phyloP scores from a whole-genome alignment of 2,113 vertebrate species.

The Euleptes europaea region DNA sequence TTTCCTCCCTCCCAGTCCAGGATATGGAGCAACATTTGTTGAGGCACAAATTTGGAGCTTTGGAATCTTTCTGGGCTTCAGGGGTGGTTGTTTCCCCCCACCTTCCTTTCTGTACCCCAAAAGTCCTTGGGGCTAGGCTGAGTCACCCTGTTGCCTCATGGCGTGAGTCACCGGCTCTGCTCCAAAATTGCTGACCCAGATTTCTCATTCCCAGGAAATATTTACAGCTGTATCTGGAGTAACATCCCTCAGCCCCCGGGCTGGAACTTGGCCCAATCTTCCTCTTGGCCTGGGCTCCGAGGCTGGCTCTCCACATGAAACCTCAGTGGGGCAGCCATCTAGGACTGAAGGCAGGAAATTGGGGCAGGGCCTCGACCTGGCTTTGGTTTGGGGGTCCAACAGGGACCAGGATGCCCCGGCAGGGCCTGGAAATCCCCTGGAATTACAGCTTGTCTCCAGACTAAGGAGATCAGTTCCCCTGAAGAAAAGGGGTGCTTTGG shows the following conservation, averaged over 20 bases:
- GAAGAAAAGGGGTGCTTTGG: no score
- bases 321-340: neutral
- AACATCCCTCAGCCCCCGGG: slow-evolving; percentile 24
- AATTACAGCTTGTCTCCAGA: no score
- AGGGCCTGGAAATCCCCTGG: no score
- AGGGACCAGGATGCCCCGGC: neutral
- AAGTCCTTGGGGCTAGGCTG: neutral
- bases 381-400: neutral
- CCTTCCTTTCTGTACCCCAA: neutral
- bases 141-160: slow-evolving; percentile 23
- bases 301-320: neutral
- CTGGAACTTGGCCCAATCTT: slow-evolving; percentile 18
- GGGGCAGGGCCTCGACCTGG: neutral
- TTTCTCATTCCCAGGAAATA: slow-evolving; percentile 31
- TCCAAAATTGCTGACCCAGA: slow-evolving; percentile 30
- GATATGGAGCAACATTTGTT: neutral
- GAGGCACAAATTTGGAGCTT: neutral
- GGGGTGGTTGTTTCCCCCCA: neutral
- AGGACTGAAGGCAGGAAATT: neutral
- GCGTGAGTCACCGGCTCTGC: slow-evolving; percentile 22
- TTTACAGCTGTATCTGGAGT: slow-evolving; percentile 39
- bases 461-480: no score
- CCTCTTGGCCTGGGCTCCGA: neutral
- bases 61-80: neutral
- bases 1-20: neutral